Evolutionary conservation across 2,888 invertebrate genomes (phyloP).

Genomic region (Linnaemya tessellans): DNA sequence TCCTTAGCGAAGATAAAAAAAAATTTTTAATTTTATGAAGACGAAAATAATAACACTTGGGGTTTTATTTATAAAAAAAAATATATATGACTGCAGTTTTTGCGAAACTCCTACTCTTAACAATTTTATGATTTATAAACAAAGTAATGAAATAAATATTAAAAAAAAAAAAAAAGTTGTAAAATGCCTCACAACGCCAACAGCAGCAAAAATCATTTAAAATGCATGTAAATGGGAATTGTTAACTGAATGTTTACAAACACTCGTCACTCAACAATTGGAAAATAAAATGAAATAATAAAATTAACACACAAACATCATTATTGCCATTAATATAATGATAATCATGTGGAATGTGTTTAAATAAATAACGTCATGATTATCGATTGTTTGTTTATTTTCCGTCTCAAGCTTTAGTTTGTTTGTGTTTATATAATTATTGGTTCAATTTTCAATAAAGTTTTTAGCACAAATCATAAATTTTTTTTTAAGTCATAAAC

Average conservation of each 20-base stretch:
- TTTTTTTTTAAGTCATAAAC: background rate
- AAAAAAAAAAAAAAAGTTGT: conserved; percentile 11
- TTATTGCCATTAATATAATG: conserved; percentile 23
- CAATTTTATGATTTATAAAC: conserved; percentile 46
- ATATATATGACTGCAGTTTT: conserved; percentile 10
- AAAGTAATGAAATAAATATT: conserved; percentile 35
- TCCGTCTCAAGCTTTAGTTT: background rate
- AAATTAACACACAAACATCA: conserved; percentile 7
- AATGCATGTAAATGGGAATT: conserved; percentile 40
- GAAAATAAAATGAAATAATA: conserved; percentile 1
- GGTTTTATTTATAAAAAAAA: background rate
- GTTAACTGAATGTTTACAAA: conserved; percentile 57
- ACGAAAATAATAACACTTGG: background rate
- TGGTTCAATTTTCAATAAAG: background rate
- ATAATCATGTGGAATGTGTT: background rate
- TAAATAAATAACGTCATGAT: conserved; percentile 33
- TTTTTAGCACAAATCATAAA: background rate
- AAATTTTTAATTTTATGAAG: too few species aligned
- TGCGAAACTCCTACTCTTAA: conserved; percentile 30
- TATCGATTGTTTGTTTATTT: conserved; percentile 5
- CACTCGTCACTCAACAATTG: conserved; percentile 24
- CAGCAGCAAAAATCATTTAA: conserved; percentile 32
- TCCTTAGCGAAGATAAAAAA: background rate
- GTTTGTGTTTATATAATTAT: background rate
- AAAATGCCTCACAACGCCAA: conserved; percentile 5